A percentile compares a stretch with the other conserved stretches of the same genome.
phyloP scores from a whole-genome alignment of 30 jellyfish, hydroid and myxozoan species.

The Morbakka virulenta region DNA sequence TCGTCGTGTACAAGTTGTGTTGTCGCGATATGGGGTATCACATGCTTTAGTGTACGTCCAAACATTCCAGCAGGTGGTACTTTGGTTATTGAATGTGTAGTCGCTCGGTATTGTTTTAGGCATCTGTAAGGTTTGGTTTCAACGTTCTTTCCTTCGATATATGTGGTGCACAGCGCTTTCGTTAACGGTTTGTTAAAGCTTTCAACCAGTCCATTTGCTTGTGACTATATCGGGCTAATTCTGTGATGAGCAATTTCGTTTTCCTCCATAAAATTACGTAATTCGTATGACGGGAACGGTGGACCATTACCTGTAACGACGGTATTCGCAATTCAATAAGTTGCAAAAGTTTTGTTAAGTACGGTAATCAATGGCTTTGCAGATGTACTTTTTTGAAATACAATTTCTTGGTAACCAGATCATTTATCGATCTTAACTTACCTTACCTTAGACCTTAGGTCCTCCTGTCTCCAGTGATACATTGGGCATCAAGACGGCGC shows the following conservation, averaged over 20 bases:
- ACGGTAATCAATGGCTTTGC: not conserved
- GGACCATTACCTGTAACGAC: not conserved
- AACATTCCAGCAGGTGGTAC: too few relatives aligned
- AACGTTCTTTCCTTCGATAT: not conserved
- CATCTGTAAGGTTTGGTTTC: too few relatives aligned
- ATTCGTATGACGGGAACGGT: not conserved
- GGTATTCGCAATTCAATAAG: not conserved
- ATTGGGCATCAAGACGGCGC: too few relatives aligned
- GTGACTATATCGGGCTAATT: not conserved
- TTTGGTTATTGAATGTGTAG: too few relatives aligned
- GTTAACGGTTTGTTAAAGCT: not conserved
- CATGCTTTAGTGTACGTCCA: too few relatives aligned
- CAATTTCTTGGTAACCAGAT: conserved; percentile 12
- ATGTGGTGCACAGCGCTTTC: not conserved
- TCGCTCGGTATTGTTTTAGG: too few relatives aligned
- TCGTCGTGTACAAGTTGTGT: too few relatives aligned
- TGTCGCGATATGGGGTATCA: too few relatives aligned
- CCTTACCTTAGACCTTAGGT: too few relatives aligned
- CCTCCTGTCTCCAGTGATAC: too few relatives aligned
- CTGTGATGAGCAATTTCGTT: not conserved
- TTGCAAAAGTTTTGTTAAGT: not conserved
- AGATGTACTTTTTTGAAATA: not conserved
- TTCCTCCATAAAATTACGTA: not conserved
- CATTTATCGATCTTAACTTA: too few relatives aligned
- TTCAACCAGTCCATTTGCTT: not conserved